Base-by-base conservation (phyloP, 2,113 vertebrate species). In the Calonectris borealis region DNA sequence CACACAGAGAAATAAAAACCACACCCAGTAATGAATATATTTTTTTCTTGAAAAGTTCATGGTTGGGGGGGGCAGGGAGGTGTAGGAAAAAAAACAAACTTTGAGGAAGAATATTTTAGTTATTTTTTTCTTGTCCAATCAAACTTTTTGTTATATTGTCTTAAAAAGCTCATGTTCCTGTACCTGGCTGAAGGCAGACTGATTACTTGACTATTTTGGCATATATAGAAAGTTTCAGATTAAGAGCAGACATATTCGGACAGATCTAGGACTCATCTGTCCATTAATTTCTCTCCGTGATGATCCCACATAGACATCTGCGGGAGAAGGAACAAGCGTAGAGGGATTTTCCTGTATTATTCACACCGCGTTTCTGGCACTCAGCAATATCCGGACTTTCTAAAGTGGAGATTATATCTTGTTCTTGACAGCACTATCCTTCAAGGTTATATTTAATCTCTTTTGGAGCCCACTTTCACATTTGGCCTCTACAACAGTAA, bases 1-100 rank as follows among this genome's bases (percentile, higher is more conserved):
- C 55, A 54, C 29, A 54, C 6, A 60, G 6, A 36, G 5, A n/a
- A 16, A 25, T 16, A 48, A 78, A 65, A 31, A 31, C 1, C 11
- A 51, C 18, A 58, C 3, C 5, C 16, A 68, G n/a, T 58, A 79
- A 76, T 16, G 0, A 71, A 42, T 11, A 52, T 0, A 0, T 27
- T 51, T 40, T 86, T 70, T 54, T 6, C 31, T 44, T 76, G 13
- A 55, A 55, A 78, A 68, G 1, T n/a, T 90, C 60, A 25, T 18
- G 24, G 22, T 32, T 40, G 10, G 6, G 19, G 22, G 8, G 9
- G 10, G 7, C 7, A 86, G 11, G 57, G 16, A 0, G 1, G 4
- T 46, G 6, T 18, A 32, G 7, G 14, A 9, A 11, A 71, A 82
- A 58, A 61, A 51, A 0, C 5, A 38, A 18, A 88, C 68, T 46